Base-by-base conservation (phyloP, 1,140 invertebrate genomes). In the Mycetomoellerius zeteki region DNA sequence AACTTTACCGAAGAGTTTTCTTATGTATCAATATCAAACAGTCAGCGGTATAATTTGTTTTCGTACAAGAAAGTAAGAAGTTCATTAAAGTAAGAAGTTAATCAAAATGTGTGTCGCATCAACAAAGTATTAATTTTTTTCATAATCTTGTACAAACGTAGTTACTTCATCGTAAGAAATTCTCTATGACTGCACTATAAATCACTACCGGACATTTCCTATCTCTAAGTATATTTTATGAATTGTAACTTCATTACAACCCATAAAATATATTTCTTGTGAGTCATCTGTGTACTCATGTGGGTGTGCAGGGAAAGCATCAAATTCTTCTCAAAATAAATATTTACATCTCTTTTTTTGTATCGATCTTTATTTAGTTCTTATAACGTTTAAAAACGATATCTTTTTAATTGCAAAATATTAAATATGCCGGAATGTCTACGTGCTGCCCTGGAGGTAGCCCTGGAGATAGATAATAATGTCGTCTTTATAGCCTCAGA, bases 181-280 rank as follows among this genome's bases (percentile, higher is more conserved):
- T 73, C 47, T 27, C 65, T 62, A 72, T 47, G 14, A 84, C 50
- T 78, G 52, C 30, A 8, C 21, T 76, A 43, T 62, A 76, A 73
- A 77, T 69, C 65, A 65, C 52, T 76, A 33, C 71, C 27, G 43
- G 43, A 71, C 64, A n/a, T 43, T 71, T 81, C 56, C 71, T 75
- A 62, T n/a, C 56, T 84, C 37, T 84, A 64, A 75, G 37, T 84
- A 75, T 75, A 62, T 54, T 84, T 75, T 84, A 84, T n/a, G n/a
- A n/a, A n/a, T n/a, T n/a, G n/a, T n/a, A n/a, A n/a, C n/a, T n/a
- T n/a, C n/a, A n/a, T 84, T 75, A 75, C 81, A 47, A 62, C 56
- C 37, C 56, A 60, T 84, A 84, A 75, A 84, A 75, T 75, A 50
- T 30, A 75, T 84, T 84, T 73, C 56, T 43, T 37, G 19, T 72